These are phyloP conservation scores for Wasmannia auropunctata DNA, from an alignment of 1,140 invertebrate genomes.

Conservation along the genomic window DNA sequence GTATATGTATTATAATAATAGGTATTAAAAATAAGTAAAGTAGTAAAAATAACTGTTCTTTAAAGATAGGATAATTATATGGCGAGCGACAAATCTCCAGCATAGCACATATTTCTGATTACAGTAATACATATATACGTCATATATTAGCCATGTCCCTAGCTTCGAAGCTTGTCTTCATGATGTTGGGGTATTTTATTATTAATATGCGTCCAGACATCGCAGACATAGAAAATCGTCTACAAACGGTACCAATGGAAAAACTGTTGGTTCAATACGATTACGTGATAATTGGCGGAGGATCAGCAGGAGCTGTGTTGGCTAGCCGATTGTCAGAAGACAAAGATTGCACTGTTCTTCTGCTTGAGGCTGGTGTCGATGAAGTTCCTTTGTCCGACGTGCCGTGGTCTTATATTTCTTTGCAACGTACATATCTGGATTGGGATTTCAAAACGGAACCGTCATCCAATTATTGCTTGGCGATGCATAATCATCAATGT, in stretches of 20 bases:
- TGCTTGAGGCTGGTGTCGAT: conserved; percentile 93
- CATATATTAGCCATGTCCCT: conserved; percentile 86
- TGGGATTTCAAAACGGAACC: conserved; percentile 93
- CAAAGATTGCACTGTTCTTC: conserved; percentile 88
- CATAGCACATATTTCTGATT: not conserved
- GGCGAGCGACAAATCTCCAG: not conserved
- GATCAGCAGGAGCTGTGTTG: conserved; percentile 93
- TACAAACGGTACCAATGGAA: conserved; percentile 83
- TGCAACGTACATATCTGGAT: conserved; percentile 91
- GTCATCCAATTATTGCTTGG: conserved; percentile 88
- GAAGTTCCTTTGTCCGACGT: conserved; percentile 91
- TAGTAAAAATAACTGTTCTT: not conserved
- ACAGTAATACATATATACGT: not conserved
- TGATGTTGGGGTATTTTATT: conserved; percentile 87
- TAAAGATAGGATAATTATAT: not conserved
- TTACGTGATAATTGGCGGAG: conserved; percentile 93
- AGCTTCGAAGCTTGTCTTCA: conserved; percentile 87
- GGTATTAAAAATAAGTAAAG: not conserved
- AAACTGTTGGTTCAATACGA: conserved; percentile 88
- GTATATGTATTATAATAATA: too few species aligned
- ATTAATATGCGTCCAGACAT: conserved; percentile 88
- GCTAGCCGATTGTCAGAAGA: conserved; percentile 91
- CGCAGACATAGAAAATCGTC: conserved; percentile 87
- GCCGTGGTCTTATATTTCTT: conserved; percentile 89
- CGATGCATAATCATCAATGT: conserved; percentile 87